A percentile compares a stretch with the other conserved stretches of the same genome.
Conservation (phyloP, 2,888 invertebrate species). For the Ectemnius continuus region DNA sequence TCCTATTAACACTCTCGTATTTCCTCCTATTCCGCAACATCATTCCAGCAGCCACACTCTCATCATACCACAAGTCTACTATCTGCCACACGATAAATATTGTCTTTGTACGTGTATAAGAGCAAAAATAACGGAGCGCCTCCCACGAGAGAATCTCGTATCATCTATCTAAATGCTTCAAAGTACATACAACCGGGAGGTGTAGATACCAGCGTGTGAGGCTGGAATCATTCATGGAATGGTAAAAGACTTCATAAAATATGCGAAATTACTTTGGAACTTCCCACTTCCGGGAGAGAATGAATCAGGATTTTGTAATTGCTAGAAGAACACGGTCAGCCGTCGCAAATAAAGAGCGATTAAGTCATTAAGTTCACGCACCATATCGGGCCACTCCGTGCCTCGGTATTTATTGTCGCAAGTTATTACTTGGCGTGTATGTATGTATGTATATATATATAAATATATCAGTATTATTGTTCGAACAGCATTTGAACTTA, state of each 20-base stretch:
- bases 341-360: background rate
- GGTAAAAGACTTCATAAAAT: slow-evolving; percentile 8
- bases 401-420: slow-evolving; percentile 66
- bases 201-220: slow-evolving; percentile 31
- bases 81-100: slow-evolving; percentile 1
- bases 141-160: too few relatives aligned
- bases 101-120: background rate
- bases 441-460: slow-evolving; percentile 65
- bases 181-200: background rate
- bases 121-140: slow-evolving; percentile 6
- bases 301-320: too few relatives aligned
- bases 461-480: slow-evolving; percentile 77
- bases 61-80: too few relatives aligned
- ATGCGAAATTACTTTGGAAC: background rate
- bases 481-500: slow-evolving; percentile 78
- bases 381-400: slow-evolving; percentile 38
- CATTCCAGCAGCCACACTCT: too few relatives aligned
- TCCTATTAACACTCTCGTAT: too few relatives aligned
- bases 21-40: background rate
- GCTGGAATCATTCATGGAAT: slow-evolving; percentile 40
- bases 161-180: too few relatives aligned
- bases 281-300: too few relatives aligned
- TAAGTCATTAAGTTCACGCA: background rate
- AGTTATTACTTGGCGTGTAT: slow-evolving; percentile 69
- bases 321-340: too few relatives aligned